Evolutionary conservation across 2,797 vertebrate species (phyloP).

Genomic region (Channa striata): DNA sequence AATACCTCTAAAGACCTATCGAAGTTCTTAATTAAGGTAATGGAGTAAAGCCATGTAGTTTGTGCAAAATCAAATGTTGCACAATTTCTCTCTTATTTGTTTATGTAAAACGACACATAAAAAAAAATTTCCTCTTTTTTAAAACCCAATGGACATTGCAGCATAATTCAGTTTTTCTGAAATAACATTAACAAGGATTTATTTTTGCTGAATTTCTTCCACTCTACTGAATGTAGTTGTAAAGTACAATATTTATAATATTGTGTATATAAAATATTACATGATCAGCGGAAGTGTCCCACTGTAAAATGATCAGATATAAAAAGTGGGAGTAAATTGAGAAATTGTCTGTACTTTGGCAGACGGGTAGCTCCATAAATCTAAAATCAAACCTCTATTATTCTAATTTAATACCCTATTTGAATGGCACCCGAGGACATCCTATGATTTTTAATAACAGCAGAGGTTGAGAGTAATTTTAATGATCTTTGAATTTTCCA

Average conservation of each 20-base stretch:
- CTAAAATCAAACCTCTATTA: conserved; percentile 75
- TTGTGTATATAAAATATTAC: not conserved
- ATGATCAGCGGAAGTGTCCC: conserved; percentile 44
- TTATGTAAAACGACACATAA: too few species aligned
- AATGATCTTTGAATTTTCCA: conserved; percentile 55
- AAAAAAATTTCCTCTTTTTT: too few species aligned
- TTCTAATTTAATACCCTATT: conserved; percentile 77
- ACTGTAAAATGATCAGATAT: conserved; percentile 60
- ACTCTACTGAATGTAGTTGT: conserved; percentile 28
- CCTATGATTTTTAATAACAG: conserved; percentile 71
- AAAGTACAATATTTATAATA: conserved; percentile 16
- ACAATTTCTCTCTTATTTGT: too few species aligned
- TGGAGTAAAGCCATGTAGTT: too few species aligned
- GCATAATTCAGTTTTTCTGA: too few species aligned
- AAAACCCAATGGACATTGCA: too few species aligned
- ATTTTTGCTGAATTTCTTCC: conserved; percentile 29
- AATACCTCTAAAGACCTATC: too few species aligned
- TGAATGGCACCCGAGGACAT: conserved; percentile 70
- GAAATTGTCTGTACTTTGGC: conserved; percentile 63
- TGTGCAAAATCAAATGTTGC: too few species aligned
- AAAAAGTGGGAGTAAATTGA: conserved; percentile 59
- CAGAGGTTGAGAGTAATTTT: conserved; percentile 59
- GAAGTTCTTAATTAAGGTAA: too few species aligned
- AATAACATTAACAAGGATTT: conserved; percentile 13
- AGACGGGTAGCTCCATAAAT: conserved; percentile 58